phyloP scores from a whole-genome alignment of 2,888 invertebrate genomes.

The Nomada hirtipes region DNA sequence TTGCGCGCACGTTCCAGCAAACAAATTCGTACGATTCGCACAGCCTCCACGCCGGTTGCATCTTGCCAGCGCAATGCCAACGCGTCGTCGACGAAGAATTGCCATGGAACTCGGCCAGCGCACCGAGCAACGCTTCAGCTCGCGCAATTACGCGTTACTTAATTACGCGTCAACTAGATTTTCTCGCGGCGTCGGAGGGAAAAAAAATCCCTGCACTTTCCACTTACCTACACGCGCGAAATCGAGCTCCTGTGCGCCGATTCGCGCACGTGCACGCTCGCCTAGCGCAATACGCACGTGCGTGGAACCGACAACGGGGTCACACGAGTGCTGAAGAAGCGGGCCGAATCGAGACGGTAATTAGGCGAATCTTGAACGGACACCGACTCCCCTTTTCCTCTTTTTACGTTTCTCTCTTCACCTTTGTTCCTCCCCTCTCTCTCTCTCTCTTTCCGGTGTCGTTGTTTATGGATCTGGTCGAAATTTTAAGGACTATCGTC shows the following conservation, averaged over 20 bases:
- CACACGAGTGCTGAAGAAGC: slow-evolving; percentile 71
- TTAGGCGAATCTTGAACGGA: slow-evolving; percentile 62
- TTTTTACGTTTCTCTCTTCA: too few species aligned
- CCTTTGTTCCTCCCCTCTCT: too few species aligned
- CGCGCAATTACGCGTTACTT: slow-evolving; percentile 50
- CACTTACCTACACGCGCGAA: slow-evolving; percentile 47
- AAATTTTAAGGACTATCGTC: background rate
- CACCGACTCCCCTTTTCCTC: slow-evolving; percentile 25
- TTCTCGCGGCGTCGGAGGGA: background rate
- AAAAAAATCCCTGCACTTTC: slow-evolving; percentile 37
- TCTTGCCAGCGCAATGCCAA: background rate
- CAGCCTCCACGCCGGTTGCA: background rate
- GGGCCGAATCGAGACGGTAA: slow-evolving; percentile 70
- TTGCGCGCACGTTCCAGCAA: too few species aligned
- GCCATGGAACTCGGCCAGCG: slow-evolving; percentile 33
- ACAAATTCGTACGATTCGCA: too few species aligned
- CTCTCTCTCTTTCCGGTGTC: background rate
- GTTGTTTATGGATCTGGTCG: background rate
- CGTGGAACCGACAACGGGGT: slow-evolving; percentile 48
- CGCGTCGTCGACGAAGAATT: slow-evolving; percentile 12
- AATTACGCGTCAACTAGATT: slow-evolving; percentile 56
- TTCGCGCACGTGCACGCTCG: background rate
- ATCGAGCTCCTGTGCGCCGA: slow-evolving; percentile 23
- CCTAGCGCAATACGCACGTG: slow-evolving; percentile 19
- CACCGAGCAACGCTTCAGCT: slow-evolving; percentile 23